phyloP scores from a whole-genome alignment of 2,113 vertebrate species.

The Paedocypris sp. region DNA sequence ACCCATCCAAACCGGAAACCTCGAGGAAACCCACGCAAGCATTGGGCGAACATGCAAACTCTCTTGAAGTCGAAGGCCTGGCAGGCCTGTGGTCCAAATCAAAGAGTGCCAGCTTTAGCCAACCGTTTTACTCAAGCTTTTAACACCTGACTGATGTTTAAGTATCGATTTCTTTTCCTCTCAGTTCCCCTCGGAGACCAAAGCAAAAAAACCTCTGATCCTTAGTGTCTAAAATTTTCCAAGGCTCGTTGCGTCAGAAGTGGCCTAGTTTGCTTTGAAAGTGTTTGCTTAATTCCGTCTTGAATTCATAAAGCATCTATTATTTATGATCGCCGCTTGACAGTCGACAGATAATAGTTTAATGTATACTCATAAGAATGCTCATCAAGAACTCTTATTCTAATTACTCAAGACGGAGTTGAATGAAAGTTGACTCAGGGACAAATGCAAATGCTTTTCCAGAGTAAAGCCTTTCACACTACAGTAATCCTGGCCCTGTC shows the following conservation, averaged over 20 bases:
- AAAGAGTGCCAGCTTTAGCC: background rate
- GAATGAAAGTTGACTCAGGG: background rate
- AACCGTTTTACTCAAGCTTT: background rate
- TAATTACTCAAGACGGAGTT: background rate
- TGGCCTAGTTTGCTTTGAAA: slow-evolving; percentile 12
- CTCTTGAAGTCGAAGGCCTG: no score
- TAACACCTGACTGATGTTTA: slow-evolving; percentile 6
- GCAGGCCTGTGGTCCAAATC: background rate
- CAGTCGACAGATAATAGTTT: slow-evolving; percentile 9
- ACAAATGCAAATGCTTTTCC: slow-evolving; percentile 2
- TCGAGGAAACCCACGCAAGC: no score
- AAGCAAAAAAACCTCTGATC: background rate
- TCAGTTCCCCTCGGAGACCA: background rate
- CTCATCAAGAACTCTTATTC: background rate
- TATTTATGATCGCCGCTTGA: slow-evolving; percentile 9
- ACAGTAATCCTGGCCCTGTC: background rate
- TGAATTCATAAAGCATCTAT: slow-evolving; percentile 19
- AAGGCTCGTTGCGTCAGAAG: background rate
- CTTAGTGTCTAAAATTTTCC: background rate
- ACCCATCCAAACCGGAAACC: no score
- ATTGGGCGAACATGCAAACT: no score
- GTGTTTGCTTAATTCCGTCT: slow-evolving; percentile 21
- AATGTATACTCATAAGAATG: slow-evolving; percentile 9
- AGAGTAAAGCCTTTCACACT: slow-evolving; percentile 5
- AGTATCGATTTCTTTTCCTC: background rate